Evolutionary conservation across 1,140 invertebrate species (phyloP), one percentile per base, ranked within the genome.

Genomic region (Drosophila bifasciata): DNA sequence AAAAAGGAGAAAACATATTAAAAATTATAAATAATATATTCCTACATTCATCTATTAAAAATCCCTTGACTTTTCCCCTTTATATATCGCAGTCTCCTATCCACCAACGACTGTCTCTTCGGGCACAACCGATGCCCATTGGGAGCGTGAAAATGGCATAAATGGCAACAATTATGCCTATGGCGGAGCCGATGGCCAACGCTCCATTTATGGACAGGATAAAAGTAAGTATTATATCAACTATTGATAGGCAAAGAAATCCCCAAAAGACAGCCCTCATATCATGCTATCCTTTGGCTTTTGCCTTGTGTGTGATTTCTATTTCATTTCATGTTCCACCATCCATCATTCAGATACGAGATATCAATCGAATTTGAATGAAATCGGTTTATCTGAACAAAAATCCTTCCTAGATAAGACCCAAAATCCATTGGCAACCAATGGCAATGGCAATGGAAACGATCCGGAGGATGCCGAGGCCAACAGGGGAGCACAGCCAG

Each of bases 311-410:
- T 49, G 28, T 36, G 32, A 36, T 36, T 28, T 69, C 44, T 75
- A 56, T 69, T 52, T 62, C 45, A 71, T 76, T 63, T 60, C 61
- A 51, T 85, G 52, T 52, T 25, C 63, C 53, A 74, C 57, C 58
- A 46, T 43, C 39, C 64, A 71, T 66, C 44, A 71, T 56, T 43
- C 92, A 95, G 94, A 94, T 89, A 93, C 93, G 52, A 94, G 95
- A 76, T 94, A 94, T 79, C 93, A 94, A 90, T 95, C 94, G 39
- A 95, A 94, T 83, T 91, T 95, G 66, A 95, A 95, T 84, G 94
- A 95, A 89, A 94, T 95, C 71, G 94, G 93, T 72, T 95, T 95
- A 91, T 95, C 94, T 36, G 94, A 95, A 89, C 94, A 95, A 85
- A 95, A 95, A 91, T 94, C 94, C 36, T 91, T 90, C 75, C 74